phyloP scores from a whole-genome alignment of 2,113 vertebrate species.

The Sterrhoptilus dennistouni region DNA sequence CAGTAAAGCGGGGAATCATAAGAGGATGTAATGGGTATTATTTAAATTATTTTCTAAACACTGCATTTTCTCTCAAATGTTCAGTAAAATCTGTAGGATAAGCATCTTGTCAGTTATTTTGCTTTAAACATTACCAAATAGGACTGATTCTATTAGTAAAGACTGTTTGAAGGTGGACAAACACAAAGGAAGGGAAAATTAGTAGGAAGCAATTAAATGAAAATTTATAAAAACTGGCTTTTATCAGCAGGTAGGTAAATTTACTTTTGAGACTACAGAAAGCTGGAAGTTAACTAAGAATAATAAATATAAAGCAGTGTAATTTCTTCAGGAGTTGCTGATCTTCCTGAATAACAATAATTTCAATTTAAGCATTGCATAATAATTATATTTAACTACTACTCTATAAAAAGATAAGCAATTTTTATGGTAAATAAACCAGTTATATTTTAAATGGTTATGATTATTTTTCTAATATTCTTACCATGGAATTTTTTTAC shows the following conservation, averaged over 20 bases:
- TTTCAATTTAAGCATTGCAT: not conserved
- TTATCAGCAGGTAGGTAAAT: not conserved
- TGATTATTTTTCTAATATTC: not conserved
- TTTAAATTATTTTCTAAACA: not conserved
- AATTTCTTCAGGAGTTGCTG: not conserved
- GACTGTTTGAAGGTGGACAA: not conserved
- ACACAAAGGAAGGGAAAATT: not conserved
- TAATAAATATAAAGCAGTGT: not conserved
- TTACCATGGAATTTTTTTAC: not conserved
- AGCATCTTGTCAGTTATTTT: not conserved
- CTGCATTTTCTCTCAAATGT: not conserved
- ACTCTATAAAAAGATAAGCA: not conserved
- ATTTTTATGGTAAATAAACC: not conserved
- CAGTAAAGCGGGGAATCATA: accelerated
- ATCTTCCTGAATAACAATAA: not conserved
- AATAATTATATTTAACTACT: not conserved
- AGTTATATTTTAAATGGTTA: not conserved
- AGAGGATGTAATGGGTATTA: not conserved
- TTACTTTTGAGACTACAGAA: not conserved
- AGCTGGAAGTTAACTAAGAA: not conserved
- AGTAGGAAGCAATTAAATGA: not conserved
- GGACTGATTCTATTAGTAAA: not conserved
- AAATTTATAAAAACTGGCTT: not conserved
- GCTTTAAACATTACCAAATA: not conserved
- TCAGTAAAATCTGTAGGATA: not conserved